Evolutionary conservation across 2,113 vertebrate species (phyloP), one percentile per base, ranked within the genome.

Genomic region (Ailurus styani): DNA sequence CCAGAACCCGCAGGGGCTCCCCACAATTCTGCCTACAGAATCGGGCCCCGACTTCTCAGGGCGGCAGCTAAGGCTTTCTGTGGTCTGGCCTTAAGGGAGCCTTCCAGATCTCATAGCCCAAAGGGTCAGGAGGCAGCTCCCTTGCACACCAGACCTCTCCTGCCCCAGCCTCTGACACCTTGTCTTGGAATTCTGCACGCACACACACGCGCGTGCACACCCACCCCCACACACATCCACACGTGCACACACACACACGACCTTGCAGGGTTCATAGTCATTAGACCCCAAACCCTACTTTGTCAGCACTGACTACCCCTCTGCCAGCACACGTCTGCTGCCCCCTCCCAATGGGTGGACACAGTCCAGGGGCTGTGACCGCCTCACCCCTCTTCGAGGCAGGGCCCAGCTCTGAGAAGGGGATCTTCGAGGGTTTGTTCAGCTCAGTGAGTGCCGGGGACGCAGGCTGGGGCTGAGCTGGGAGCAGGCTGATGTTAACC

Each of bases 181-280:
- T 50, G 42, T 34, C 47, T 60, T 81, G 47, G 72, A 94, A 84
- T 91, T 60, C 70, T 40, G 27, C 42, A 6, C 14, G 15, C 31
- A 2, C 15, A 15, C 6, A 11, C 15, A 29, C 4, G 14, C 52
- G 5, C 15, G 4, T 14, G 27, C 6, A 3, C 15, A n/a, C n/a
- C n/a, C n/a, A n/a, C n/a, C n/a, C n/a, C n/a, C n/a, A n/a, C n/a
- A n/a, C n/a, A n/a, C n/a, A n/a, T n/a, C n/a, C n/a, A n/a, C n/a
- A n/a, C n/a, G n/a, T n/a, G 18, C 10, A 7, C 42, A 9, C 27
- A 17, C 42, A 20, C 11, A 42, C 60, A 29, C 11, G 6, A 23
- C 37, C n/a, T 66, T 3, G 7, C 31, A 0, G 0, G 6, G 12
- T 3, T 29, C 27, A 60, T 14, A 45, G 54, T 81, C 55, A 27